phyloP scores from a whole-genome alignment of 2,888 invertebrate species.

The Microchrysa polita region DNA sequence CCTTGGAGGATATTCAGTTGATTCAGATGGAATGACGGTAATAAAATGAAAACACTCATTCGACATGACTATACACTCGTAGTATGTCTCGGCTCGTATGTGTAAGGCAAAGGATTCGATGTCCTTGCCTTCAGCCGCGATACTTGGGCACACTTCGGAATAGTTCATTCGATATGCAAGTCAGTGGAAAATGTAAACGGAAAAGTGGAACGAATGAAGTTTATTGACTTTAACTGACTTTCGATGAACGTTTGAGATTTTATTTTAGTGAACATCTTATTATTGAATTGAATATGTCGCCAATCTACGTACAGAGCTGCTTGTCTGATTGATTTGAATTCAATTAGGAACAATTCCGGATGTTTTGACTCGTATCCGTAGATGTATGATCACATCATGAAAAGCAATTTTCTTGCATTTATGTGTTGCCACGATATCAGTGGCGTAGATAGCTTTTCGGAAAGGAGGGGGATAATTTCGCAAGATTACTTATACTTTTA shows the following conservation, averaged over 20 bases:
- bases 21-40: constrained; percentile 4
- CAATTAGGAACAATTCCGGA: too few species aligned
- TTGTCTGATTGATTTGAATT: too few species aligned
- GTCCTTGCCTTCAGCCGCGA: neutral
- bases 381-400: too few species aligned
- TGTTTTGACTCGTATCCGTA: too few species aligned
- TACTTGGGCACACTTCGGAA: neutral
- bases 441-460: too few species aligned
- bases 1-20: constrained; percentile 11
- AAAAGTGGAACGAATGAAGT: neutral
- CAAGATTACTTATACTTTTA: too few species aligned
- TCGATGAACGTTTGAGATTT: neutral
- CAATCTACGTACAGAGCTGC: too few species aligned
- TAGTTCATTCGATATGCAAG: neutral
- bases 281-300: too few species aligned
- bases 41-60: constrained; percentile 25
- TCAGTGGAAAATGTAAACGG: constrained; percentile 15
- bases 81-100: neutral
- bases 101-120: neutral
- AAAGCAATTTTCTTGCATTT: too few species aligned
- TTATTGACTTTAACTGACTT: neutral
- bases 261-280: neutral
- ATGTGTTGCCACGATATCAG: too few species aligned
- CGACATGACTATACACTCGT: neutral
- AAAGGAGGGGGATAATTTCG: too few species aligned